A percentile compares a stretch with the other conserved stretches of the same genome.
These are phyloP conservation scores for Tamias sibiricus DNA, from an alignment of 2,113 vertebrate species.

Conservation along the genomic window DNA sequence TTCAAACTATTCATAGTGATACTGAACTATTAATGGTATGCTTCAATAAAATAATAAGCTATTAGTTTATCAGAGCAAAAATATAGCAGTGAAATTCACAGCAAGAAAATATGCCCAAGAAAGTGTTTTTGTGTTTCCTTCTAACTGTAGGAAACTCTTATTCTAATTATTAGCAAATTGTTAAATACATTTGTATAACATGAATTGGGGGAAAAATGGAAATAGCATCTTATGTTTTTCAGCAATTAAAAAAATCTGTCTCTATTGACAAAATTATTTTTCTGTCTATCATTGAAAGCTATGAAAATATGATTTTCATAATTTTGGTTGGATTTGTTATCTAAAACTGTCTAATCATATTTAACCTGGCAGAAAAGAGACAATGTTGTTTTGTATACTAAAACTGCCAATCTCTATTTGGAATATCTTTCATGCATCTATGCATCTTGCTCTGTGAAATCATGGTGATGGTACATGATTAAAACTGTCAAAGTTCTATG, in stretches of 20 bases:
- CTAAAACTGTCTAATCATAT: constrained; percentile 41
- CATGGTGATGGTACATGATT: constrained; percentile 81
- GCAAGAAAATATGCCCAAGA: neutral
- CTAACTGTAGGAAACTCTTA: neutral
- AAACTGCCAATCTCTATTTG: constrained; percentile 60
- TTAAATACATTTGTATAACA: neutral
- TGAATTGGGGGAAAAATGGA: neutral
- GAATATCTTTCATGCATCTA: constrained; percentile 68
- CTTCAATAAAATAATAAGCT: neutral
- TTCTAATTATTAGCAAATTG: neutral
- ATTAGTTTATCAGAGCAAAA: neutral
- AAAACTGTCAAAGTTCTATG: constrained; percentile 81
- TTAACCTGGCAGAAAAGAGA: constrained; percentile 18
- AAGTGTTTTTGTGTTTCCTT: neutral
- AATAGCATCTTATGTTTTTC: neutral
- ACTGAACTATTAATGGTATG: neutral
- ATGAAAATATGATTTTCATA: constrained; percentile 25
- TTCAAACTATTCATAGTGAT: neutral
- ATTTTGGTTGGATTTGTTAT: constrained; percentile 23
- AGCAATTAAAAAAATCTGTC: neutral
- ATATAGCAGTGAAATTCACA: neutral
- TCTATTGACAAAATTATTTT: neutral
- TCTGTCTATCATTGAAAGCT: neutral
- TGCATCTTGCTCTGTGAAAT: constrained; percentile 65
- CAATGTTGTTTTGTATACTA: neutral